Conservation (phyloP, 1,140 invertebrate genomes). For the Plutomurus gul region DNA sequence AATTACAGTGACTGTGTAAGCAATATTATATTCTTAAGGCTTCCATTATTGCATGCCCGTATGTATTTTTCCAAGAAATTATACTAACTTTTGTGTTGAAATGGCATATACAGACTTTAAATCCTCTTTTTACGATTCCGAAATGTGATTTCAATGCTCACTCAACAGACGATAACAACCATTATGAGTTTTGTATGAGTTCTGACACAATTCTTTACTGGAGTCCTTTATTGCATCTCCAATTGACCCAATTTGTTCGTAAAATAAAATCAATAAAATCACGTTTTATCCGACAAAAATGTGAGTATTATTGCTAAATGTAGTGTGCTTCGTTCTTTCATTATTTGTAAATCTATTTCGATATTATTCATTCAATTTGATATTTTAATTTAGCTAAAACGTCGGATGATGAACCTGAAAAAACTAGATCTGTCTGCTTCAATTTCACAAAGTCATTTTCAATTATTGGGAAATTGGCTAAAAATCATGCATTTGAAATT, state of each 20-base stretch:
- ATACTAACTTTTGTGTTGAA: no score
- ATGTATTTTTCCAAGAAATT: background rate
- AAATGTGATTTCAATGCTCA: constrained; percentile 43
- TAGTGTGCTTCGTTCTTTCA: no score
- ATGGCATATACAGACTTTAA: constrained; percentile 49
- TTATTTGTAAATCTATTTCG: background rate
- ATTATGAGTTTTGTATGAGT: constrained; percentile 35
- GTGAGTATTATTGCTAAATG: no score
- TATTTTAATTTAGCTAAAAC: background rate
- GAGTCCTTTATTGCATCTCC: constrained; percentile 50
- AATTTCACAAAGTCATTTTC: constrained; percentile 49
- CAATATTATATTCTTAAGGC: background rate
- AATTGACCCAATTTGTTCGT: constrained; percentile 33
- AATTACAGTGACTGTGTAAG: constrained; percentile 53
- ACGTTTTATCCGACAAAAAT: background rate
- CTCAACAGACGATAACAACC: background rate
- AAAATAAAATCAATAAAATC: constrained; percentile 9
- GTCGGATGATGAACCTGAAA: background rate
- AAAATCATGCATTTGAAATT: constrained; percentile 49
- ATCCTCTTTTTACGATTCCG: constrained; percentile 51
- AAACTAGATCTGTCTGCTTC: background rate
- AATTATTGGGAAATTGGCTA: constrained; percentile 51
- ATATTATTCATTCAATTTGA: background rate
- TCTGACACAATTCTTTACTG: constrained; percentile 48
- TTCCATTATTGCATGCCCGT: background rate